Evolutionary conservation across 2,113 vertebrate species (phyloP), one percentile per base, ranked within the genome.

Genomic region (Condylura cristata): DNA sequence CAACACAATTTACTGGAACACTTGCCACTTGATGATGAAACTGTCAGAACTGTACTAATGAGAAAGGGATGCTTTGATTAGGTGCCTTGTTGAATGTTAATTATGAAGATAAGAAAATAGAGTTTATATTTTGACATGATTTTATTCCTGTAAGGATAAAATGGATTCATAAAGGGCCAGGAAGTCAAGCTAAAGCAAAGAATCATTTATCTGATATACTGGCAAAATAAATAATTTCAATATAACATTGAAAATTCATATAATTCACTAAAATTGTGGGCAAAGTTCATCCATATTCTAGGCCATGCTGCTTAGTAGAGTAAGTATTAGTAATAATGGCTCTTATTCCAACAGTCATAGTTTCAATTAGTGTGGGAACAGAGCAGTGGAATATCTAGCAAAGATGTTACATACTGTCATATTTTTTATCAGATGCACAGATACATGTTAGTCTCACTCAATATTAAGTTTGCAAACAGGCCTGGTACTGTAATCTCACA

Each of bases 21-120:
- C 87, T 97, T 92, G 90, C 81, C 80, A 75, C 78, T 92, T 92
- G 95, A 90, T 97, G 96, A 95, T 96, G 93, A 94, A 93, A 86
- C 96, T 92, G 87, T 94, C 97, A 97, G 93, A 86, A 86, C 39
- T 90, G 6, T 88, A 90, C 84, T 97, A 96, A 96, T 96, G 96
- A 97, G 94, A 96, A 93, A 93, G 76, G 86, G 66, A 86, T 70
- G 30, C 75, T 95, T 95, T 96, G 87, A 95, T 95, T 95, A 93
- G 87, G 75, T 82, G 68, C 37, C 68, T 86, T 96, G 76, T 90
- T 93, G 87, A 97, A 94, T 96, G 78, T 90, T 97, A 93, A 97
- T 95, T 96, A 94, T 65, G 84, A 79, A 92, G 53, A 94, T 94
- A 85, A 72, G 61, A 76, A 96, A 96, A 95, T 60, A 88, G 34